Evolutionary conservation across 2,113 vertebrate genomes (phyloP).

Genomic region (Crotalus horridus): DNA sequence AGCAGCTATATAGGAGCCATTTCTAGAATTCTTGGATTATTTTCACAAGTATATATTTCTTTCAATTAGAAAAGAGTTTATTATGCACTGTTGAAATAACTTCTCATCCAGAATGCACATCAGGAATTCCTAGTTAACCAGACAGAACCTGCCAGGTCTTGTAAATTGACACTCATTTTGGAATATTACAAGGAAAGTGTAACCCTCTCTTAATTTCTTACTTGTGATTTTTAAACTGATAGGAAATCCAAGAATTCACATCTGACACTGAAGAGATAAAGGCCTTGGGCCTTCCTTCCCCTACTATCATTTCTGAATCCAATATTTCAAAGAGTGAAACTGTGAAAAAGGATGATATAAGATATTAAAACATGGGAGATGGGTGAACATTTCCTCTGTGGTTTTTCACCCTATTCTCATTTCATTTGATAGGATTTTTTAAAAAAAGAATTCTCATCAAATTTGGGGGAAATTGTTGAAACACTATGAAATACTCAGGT

Average conservation of each 20-base stretch:
- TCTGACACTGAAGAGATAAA: background rate
- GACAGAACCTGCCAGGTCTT: background rate
- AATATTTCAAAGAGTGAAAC: background rate
- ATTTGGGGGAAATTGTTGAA: background rate
- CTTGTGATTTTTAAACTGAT: background rate
- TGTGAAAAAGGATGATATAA: background rate
- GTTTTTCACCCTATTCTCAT: background rate
- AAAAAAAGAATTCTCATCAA: background rate
- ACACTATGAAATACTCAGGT: background rate
- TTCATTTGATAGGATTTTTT: background rate
- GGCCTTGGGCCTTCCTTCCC: background rate
- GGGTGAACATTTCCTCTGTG: background rate
- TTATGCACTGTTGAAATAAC: conserved; percentile 44
- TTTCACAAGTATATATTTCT: conserved; percentile 11
- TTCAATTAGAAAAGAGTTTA: conserved; percentile 43
- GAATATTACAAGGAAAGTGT: background rate
- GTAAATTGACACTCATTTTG: conserved; percentile 18
- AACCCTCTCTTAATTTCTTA: background rate
- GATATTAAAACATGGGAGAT: background rate
- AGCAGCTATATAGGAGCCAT: background rate
- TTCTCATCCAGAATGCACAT: conserved; percentile 36
- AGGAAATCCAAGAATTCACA: background rate
- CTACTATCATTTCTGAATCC: background rate
- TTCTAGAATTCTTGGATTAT: no score
- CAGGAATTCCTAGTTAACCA: conserved; percentile 4